Evolutionary conservation across 2,797 vertebrate genomes (phyloP), one percentile per base, ranked within the genome.

Genomic region (Strix occidentalis): DNA sequence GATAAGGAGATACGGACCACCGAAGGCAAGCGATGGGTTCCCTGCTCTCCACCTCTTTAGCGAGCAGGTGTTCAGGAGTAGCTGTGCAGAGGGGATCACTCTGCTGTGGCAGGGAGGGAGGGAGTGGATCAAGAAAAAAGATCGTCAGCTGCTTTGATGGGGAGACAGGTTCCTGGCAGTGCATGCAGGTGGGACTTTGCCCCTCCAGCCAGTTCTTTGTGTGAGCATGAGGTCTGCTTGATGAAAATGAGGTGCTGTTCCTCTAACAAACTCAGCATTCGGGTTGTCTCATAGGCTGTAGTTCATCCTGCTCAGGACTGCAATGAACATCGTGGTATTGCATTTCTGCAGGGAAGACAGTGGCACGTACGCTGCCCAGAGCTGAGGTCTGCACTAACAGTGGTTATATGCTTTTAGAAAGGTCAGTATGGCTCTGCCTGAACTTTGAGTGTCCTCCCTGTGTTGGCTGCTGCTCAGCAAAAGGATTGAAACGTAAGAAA

Each of bases 91-190:
- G 70, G 33, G 18, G n/a, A 0, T 13, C 18, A 28, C 16, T 61
- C 37, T 63, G 25, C 51, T 1, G 0, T 21, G 41, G 33, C 29
- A 17, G 25, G 19, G 25, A 33, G 10, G 37, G 26, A 28, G 24
- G 33, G 56, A 70, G 11, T 6, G 43, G 29, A 15, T 48, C 9
- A 8, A 72, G 33, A 37, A 8, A 58, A 16, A 41, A 45, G n/a
- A 2, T 60, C 0, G 0, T 41, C 16, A 41, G 5, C 21, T 75
- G 63, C 45, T 33, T 14, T 45, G 84, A 23, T 19, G 29, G 39
- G 64, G 43, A 33, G 45, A 25, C 46, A 24, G 41, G 20, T 39
- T 50, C 41, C 56, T 64, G 58, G 33, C 23, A 19, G 16, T 39
- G 33, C 16, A 2, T 26, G 46, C 20, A 33, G 26, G 7, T 54